These are phyloP conservation scores for Spea bombifrons DNA, from an alignment of 2,113 vertebrate genomes.

Conservation along the genomic window DNA sequence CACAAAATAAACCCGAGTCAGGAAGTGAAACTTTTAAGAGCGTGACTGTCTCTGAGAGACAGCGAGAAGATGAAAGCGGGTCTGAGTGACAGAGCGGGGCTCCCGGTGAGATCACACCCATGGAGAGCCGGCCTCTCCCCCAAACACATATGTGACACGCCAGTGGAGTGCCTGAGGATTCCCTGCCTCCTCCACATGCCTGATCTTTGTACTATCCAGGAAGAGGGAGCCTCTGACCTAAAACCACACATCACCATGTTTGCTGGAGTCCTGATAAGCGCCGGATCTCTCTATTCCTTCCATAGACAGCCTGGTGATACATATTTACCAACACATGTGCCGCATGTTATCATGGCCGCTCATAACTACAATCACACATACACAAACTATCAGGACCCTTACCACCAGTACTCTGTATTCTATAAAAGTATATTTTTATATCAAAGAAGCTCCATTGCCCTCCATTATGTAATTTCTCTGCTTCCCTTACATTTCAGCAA, in stretches of 20 bases:
- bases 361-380: too few species aligned
- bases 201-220: conserved; percentile 21
- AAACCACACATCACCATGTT: not conserved
- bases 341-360: too few species aligned
- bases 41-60: not conserved
- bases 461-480: too few species aligned
- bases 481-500: too few species aligned
- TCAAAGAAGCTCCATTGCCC: too few species aligned
- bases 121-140: conserved; percentile 25
- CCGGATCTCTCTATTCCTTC: too few species aligned
- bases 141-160: conserved; percentile 3
- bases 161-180: conserved; percentile 16
- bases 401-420: too few species aligned
- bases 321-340: too few species aligned
- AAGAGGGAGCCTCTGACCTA: not conserved
- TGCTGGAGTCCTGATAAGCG: too few species aligned
- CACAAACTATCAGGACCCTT: too few species aligned
- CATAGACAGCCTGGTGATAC: too few species aligned
- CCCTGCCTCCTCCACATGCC: not conserved
- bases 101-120: conserved; percentile 31
- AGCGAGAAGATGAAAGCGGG: not conserved
- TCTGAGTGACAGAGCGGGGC: conserved; percentile 19
- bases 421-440: too few species aligned
- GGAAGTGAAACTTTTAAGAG: conserved; percentile 36
- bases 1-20: not conserved